Conservation (phyloP, 2,797 vertebrate genomes). For the Clangula hyemalis region DNA sequence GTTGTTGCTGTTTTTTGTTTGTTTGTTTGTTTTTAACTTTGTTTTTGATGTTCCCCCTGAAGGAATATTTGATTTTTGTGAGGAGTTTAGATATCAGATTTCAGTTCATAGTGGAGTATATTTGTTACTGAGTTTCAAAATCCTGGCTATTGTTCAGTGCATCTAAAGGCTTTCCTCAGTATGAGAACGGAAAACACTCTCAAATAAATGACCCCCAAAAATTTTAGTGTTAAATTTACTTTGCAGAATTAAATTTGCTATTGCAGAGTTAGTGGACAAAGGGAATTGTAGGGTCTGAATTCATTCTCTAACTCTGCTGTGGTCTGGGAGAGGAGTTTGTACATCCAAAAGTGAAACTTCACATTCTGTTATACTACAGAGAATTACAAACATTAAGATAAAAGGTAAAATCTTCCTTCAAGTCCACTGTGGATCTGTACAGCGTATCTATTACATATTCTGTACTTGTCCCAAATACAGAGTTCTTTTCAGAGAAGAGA, state of each 20-base stretch:
- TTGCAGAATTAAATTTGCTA: no score
- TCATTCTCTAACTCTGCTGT: background rate
- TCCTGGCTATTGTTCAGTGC: background rate
- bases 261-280: background rate
- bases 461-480: conserved; percentile 14
- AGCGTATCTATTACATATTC: conserved; percentile 4
- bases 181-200: background rate
- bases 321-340: background rate
- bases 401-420: conserved; percentile 8
- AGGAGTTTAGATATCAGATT: background rate
- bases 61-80: background rate
- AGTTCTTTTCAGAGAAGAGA: background rate
- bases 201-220: background rate
- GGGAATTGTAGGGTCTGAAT: background rate
- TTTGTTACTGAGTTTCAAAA: background rate
- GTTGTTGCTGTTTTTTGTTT: background rate
- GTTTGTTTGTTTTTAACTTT: background rate
- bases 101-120: background rate
- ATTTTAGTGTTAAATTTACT: background rate
- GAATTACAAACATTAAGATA: background rate
- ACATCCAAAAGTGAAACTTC: background rate
- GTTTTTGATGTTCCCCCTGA: accelerated
- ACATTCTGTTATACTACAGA: background rate
- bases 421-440: background rate
- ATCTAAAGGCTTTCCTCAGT: background rate